phyloP scores from a whole-genome alignment of 2,797 vertebrate genomes.

The Oophaga sylvatica region DNA sequence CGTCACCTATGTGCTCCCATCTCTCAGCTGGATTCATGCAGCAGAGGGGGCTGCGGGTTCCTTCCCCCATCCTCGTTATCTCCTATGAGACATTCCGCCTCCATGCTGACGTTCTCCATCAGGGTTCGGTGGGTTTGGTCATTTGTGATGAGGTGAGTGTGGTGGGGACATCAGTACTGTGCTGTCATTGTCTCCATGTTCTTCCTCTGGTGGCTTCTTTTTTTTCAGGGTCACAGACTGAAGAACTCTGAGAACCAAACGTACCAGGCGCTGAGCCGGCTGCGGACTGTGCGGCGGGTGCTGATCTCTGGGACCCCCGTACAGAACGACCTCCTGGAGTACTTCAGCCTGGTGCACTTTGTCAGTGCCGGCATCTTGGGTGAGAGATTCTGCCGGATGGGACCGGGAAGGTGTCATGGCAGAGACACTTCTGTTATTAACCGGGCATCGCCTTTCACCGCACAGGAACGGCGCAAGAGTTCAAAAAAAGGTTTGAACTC shows the following conservation, averaged over 20 bases:
- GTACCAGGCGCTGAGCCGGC: constrained; percentile 89
- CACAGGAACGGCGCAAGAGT: constrained; percentile 92
- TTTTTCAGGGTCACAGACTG: constrained; percentile 87
- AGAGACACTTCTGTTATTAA: not conserved
- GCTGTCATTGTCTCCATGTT: too few species aligned
- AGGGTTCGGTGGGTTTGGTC: constrained; percentile 88
- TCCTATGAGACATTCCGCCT: constrained; percentile 97
- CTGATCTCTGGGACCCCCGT: constrained; percentile 97
- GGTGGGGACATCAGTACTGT: not conserved
- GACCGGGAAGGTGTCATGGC: not conserved
- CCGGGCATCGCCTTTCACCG: too few species aligned
- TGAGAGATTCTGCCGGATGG: constrained; percentile 67
- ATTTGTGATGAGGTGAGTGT: constrained; percentile 92
- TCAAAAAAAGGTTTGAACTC: constrained; percentile 94
- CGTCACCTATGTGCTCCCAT: not conserved
- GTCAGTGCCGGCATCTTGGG: constrained; percentile 94
- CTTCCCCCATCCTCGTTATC: constrained; percentile 93
- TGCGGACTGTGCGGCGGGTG: constrained; percentile 88
- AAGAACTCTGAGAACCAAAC: constrained; percentile 99
- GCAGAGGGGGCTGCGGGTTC: constrained; percentile 85
- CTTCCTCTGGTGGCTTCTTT: too few species aligned
- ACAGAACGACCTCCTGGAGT: constrained; percentile 96
- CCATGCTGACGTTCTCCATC: constrained; percentile 87
- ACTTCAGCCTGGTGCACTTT: constrained; percentile 97
- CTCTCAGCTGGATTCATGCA: constrained; percentile 86